Evolutionary conservation across 2,888 invertebrate genomes (phyloP).

Genomic region (Coleophora deauratella): DNA sequence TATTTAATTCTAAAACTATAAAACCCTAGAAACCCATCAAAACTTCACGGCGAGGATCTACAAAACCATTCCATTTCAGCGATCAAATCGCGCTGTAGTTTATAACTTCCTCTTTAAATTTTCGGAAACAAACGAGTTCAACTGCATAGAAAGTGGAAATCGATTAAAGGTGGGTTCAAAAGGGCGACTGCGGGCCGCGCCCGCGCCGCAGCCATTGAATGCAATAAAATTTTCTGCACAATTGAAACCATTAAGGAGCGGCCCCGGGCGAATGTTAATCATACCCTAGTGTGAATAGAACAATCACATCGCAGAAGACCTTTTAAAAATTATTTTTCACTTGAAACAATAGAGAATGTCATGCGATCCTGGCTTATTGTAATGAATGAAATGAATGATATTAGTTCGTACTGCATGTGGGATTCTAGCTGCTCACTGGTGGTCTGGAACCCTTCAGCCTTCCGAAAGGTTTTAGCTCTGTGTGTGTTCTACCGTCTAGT

Average conservation of each 20-base stretch:
- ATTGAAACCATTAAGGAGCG: conserved; percentile 67
- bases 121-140: neutral
- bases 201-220: conserved; percentile 53
- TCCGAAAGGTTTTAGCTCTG: too few species aligned
- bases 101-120: too few species aligned
- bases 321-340: conserved; percentile 38
- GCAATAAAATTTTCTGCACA: conserved; percentile 71
- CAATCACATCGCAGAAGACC: conserved; percentile 54
- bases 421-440: too few species aligned
- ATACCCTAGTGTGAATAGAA: conserved; percentile 61
- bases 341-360: conserved; percentile 32
- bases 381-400: neutral
- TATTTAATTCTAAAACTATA: too few species aligned
- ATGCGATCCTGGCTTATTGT: neutral
- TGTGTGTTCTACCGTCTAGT: too few species aligned
- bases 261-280: conserved; percentile 63
- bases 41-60: too few species aligned
- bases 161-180: conserved; percentile 47
- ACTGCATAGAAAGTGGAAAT: conserved; percentile 19
- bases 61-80: too few species aligned
- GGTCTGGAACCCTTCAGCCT: too few species aligned
- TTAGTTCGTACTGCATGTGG: too few species aligned
- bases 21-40: too few species aligned
- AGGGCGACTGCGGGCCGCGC: conserved; percentile 28
- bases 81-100: too few species aligned